Percentiles rank a stretch among this genome's conserved stretches.
Evolutionary conservation across 2,113 vertebrate species (phyloP).

Genomic region (Lophotis ruficrista): DNA sequence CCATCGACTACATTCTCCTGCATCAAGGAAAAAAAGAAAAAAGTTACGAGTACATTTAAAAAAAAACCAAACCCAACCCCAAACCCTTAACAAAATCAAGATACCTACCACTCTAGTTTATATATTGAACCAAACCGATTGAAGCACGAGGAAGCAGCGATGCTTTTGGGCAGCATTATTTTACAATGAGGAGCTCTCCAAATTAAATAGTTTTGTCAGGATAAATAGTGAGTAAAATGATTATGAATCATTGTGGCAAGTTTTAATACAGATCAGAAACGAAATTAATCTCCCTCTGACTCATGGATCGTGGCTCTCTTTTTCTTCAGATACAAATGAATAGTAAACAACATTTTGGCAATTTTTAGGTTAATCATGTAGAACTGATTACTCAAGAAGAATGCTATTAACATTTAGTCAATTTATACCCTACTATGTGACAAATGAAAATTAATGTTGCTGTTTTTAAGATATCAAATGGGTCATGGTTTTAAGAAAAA

Average conservation of each 20-base stretch:
- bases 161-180: constrained; percentile 29
- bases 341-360: constrained; percentile 83
- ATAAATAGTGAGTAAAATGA: constrained; percentile 72
- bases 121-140: not conserved
- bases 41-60: not conserved
- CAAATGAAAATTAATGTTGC: constrained; percentile 84
- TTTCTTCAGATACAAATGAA: constrained; percentile 77
- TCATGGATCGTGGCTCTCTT: constrained; percentile 58
- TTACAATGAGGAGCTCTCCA: constrained; percentile 18
- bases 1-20: constrained; percentile 47
- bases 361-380: constrained; percentile 83
- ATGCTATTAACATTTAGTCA: constrained; percentile 83
- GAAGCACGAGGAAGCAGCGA: not conserved
- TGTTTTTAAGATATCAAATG: constrained; percentile 79
- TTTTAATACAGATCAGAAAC: constrained; percentile 79
- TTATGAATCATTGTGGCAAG: constrained; percentile 79
- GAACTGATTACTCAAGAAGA: constrained; percentile 83
- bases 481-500: constrained; percentile 78
- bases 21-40: not conserved
- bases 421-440: constrained; percentile 79
- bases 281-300: constrained; percentile 77
- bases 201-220: constrained; percentile 73
- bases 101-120: not conserved
- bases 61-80: not conserved
- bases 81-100: not conserved